phyloP scores from a whole-genome alignment of 2,888 invertebrate species.

The Nemurella pictetii region DNA sequence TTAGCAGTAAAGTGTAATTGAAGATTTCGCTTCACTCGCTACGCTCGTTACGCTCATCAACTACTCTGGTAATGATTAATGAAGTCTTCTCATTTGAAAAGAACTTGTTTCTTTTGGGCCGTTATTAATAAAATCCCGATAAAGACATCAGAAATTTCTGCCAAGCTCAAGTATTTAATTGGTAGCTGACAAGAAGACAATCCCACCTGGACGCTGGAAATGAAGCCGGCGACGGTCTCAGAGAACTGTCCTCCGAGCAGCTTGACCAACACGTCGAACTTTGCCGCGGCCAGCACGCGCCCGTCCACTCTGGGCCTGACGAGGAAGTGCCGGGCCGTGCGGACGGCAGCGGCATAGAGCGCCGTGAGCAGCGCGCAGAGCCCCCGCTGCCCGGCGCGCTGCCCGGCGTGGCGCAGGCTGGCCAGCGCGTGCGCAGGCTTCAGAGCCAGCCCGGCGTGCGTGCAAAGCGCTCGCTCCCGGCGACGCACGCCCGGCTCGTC shows the following conservation, averaged over 20 bases:
- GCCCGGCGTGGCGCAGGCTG: constrained; percentile 53
- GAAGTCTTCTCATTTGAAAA: no score
- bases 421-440: constrained; percentile 57
- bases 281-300: constrained; percentile 21
- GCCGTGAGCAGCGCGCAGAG: constrained; percentile 60
- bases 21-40: no score
- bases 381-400: constrained; percentile 58
- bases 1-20: no score
- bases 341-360: constrained; percentile 59
- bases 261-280: neutral
- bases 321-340: constrained; percentile 63
- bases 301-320: constrained; percentile 54
- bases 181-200: no score
- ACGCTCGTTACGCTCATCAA: no score
- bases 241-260: neutral
- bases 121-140: no score
- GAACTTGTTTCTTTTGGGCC: no score
- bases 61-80: no score
- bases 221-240: neutral
- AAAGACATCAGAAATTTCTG: no score
- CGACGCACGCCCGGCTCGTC: constrained; percentile 53
- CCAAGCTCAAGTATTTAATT: no score
- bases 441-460: constrained; percentile 60
- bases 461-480: constrained; percentile 61
- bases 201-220: neutral